phyloP scores from a whole-genome alignment of 1,140 invertebrate genomes.

The Arion vulgaris region DNA sequence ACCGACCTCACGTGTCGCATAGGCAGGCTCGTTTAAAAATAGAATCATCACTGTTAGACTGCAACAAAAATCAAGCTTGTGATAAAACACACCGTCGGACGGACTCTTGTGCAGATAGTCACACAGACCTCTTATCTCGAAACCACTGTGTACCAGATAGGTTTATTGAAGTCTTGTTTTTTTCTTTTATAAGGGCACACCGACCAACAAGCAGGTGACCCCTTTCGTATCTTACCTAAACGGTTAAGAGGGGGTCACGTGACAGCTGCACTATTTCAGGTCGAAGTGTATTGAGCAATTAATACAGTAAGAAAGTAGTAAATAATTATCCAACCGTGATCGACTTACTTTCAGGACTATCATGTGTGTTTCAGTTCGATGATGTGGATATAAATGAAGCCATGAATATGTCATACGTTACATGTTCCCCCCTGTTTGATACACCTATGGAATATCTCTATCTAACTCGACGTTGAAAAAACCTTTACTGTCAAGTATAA shows the following conservation, averaged over 20 bases:
- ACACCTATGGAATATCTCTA: neutral
- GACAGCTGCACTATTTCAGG: too few relatives aligned
- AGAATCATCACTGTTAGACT: neutral
- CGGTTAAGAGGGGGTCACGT: too few relatives aligned
- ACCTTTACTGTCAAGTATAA: neutral
- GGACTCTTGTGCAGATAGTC: neutral
- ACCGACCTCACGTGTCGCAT: neutral
- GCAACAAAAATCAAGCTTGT: neutral
- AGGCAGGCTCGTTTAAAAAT: neutral
- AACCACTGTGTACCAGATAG: neutral
- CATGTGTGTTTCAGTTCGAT: too few relatives aligned
- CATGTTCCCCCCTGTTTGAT: neutral
- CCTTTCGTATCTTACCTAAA: too few relatives aligned
- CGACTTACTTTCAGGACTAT: too few relatives aligned
- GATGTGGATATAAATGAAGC: too few relatives aligned
- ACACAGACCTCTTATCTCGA: neutral
- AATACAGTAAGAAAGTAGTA: too few relatives aligned
- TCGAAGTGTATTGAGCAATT: too few relatives aligned
- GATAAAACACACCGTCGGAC: neutral
- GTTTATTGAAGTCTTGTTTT: neutral
- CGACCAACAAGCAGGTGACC: neutral
- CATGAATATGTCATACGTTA: too few relatives aligned
- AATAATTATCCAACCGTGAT: too few relatives aligned
- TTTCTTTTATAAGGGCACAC: neutral
- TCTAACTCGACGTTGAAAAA: neutral